Evolutionary conservation across 2,888 invertebrate species (phyloP), one percentile per base, ranked within the genome.

Genomic region (Drosophila pseudotalamancana): DNA sequence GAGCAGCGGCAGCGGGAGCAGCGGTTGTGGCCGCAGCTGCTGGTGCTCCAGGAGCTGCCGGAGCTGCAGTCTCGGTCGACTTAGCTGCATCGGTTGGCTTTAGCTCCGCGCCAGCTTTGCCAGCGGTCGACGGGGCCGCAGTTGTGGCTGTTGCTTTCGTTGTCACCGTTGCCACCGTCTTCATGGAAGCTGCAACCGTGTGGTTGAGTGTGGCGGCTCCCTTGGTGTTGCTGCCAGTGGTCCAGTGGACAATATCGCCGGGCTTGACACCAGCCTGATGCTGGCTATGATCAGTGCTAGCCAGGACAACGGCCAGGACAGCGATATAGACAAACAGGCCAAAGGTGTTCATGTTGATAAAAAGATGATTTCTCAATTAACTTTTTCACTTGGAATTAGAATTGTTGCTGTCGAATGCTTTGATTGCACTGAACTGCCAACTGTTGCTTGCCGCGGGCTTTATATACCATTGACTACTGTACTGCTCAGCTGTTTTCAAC

Each of bases 191-290:
- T 3, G 11, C 0, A 0, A 6, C 27, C 0, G 70, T 55, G 3
- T 50, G 40, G 18, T 64, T 70, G 6, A 79, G 27, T 1, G 49
- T 42, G 11, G 45, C 46, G 11, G 56, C 57, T 0, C 82, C 76
- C 19, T 82, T 77, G 9, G 34, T 32, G 6, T 43, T 63, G 37
- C 6, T 14, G 14, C 54, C 50, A 0, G 56, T 69, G 0, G 37
- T 29, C 76, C 69, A 73, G 27, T 78, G 75, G 0, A 78, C 76
- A 11, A 60, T 2, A 2, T 73, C 68, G 0, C 48, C 67, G 1
- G 19, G 0, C 48, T 71, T 72, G 32, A 6, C 6, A 34, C 6
- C 19, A 8, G 35, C 18, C 43, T 11, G 43, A 18, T 69, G 53
- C 0, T 34, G 39, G 48, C 49, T 37, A 11, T 70, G 69, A 21